Evolutionary conservation across 1,140 invertebrate genomes (phyloP).

Genomic region (Megalopta genalis): DNA sequence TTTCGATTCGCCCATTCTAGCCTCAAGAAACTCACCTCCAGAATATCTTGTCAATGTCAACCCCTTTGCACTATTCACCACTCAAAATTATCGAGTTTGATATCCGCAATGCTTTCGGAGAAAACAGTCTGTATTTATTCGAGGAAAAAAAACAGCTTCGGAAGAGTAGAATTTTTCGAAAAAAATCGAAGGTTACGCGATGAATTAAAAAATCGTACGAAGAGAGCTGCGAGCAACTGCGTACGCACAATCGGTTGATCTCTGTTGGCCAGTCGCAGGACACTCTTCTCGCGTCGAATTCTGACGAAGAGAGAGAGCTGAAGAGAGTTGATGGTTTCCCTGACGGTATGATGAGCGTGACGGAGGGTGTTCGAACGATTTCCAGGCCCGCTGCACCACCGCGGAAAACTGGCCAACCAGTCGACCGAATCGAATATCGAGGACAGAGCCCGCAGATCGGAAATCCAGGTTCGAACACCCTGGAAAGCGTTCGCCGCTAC

Average conservation of each 20-base stretch:
- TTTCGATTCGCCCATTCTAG: no score
- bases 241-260: background rate
- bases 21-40: no score
- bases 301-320: constrained; percentile 34
- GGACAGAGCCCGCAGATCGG: background rate
- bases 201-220: no score
- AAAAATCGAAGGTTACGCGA: no score
- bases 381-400: background rate
- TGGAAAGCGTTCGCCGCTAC: constrained; percentile 11
- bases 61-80: no score
- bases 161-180: no score
- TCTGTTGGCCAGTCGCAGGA: constrained; percentile 2
- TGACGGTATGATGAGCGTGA: constrained; percentile 16
- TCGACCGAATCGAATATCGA: background rate
- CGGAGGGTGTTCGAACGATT: constrained; percentile 22
- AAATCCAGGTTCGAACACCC: constrained; percentile 15
- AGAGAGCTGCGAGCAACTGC: background rate
- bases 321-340: constrained; percentile 25
- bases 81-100: no score
- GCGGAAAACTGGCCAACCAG: no score
- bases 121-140: no score
- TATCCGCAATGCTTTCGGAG: no score
- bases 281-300: constrained; percentile 19
- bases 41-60: no score
- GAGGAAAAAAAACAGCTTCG: no score